Evolutionary conservation across 1,140 invertebrate species (phyloP), one percentile per base, ranked within the genome.

Genomic region (Globodera rostochiensis): DNA sequence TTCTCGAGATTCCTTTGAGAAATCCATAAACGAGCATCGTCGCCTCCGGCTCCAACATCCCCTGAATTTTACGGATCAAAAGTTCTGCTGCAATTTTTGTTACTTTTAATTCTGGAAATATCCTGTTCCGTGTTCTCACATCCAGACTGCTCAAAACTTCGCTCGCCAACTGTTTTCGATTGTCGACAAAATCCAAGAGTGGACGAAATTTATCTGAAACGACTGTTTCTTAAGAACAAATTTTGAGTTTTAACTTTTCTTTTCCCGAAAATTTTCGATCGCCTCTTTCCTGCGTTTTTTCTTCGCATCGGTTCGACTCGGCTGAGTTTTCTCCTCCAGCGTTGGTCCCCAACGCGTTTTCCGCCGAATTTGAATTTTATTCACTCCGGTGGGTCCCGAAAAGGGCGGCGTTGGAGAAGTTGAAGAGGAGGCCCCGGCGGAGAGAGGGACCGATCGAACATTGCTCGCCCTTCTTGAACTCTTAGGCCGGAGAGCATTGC

Each of bases 71-170:
- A 47, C 13, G 49, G 11, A 15, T 81, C 2, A 64, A 15, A 76
- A 76, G 66, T 36, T 25, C 19, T 8, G 0, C 0, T 66, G 45
- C 13, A 60, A 46, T 66, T 45, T 11, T 15, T 36, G 49, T 47
- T 47, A 82, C 81, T 76, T 82, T 69, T 5, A 82, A 36, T 80
- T 82, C 79, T 21, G 81, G 81, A 21, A 82, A 81, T 57, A 82
- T 79, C 73, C 73, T 76, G 80, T 82, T 57, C 25, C 78, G 53
- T 3, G 71, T 80, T 46, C 50, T 53, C 78, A 74, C 46, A 53
- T 82, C 78, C 49, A 82, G 49, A 81, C 64, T 73, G 36, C 73
- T 49, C 5, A 82, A 25, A 50, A 82, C 46, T 69, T 82, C 81
- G 25, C 36, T 67, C 13, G 81, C 81, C 47, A 82, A 73, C 36